phyloP scores from a whole-genome alignment of 2,888 invertebrate species.

The Dione juno region DNA sequence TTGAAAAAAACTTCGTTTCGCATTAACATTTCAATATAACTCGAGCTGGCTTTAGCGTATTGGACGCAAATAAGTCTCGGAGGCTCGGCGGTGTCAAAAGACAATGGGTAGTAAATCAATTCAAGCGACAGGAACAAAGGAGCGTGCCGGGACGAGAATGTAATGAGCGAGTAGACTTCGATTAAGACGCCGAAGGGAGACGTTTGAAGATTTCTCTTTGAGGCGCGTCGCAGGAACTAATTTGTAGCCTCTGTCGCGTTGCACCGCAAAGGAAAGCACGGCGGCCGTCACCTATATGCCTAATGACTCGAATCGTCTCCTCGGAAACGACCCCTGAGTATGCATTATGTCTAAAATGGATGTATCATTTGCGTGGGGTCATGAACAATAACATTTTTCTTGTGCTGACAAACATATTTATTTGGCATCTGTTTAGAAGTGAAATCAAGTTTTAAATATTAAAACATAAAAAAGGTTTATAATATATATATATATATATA shows the following conservation, averaged over 20 bases:
- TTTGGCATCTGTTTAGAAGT: constrained; percentile 18
- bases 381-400: constrained; percentile 50
- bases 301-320: constrained; percentile 64
- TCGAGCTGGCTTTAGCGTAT: constrained; percentile 52
- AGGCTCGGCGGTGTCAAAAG: constrained; percentile 51
- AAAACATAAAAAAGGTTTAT: too few species aligned
- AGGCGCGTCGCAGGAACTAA: constrained; percentile 61
- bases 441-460: background rate
- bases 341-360: constrained; percentile 45
- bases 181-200: constrained; percentile 64
- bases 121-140: constrained; percentile 66
- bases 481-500: too few species aligned
- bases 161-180: constrained; percentile 56
- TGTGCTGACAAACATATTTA: constrained; percentile 32
- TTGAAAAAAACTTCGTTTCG: constrained; percentile 57
- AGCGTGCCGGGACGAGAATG: constrained; percentile 51
- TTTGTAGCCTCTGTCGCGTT: constrained; percentile 65
- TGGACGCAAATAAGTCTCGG: constrained; percentile 57
- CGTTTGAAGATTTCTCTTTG: constrained; percentile 62
- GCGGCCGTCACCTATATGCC: constrained; percentile 59
- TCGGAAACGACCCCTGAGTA: constrained; percentile 48
- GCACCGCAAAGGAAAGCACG: constrained; percentile 63
- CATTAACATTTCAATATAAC: constrained; percentile 68
- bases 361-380: constrained; percentile 45
- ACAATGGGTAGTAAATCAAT: constrained; percentile 78